Evolutionary conservation across 2,113 vertebrate species (phyloP).

Genomic region (Corythornis vintsioides): DNA sequence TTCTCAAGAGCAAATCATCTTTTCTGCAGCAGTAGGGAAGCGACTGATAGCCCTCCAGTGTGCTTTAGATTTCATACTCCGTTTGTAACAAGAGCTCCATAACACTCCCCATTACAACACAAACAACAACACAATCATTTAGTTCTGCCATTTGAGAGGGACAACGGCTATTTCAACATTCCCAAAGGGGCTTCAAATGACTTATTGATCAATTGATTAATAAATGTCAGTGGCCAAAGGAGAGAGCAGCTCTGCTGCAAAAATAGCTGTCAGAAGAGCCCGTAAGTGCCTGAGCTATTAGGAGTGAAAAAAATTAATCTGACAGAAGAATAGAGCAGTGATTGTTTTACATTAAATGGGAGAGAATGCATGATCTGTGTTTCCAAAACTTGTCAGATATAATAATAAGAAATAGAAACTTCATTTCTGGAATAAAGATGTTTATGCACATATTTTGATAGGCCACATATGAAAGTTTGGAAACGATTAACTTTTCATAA

Average conservation of each 20-base stretch:
- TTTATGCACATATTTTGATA: conserved; percentile 25
- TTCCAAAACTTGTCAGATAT: conserved; percentile 65
- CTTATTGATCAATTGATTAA: conserved; percentile 86
- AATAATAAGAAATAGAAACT: conserved; percentile 42
- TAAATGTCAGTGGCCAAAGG: conserved; percentile 71
- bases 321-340: conserved; percentile 31
- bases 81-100: conserved; percentile 77
- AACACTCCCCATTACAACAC: conserved; percentile 81
- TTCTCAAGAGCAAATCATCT: conserved; percentile 25
- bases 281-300: conserved; percentile 54
- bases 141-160: conserved; percentile 79
- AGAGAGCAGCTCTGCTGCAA: conserved; percentile 70
- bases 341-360: conserved; percentile 58
- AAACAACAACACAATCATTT: conserved; percentile 89
- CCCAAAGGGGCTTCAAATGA: conserved; percentile 80
- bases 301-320: conserved; percentile 50
- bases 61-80: conserved; percentile 73
- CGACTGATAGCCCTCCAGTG: conserved; percentile 70
- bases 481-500: conserved; percentile 55
- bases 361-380: conserved; percentile 23
- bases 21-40: conserved; percentile 46
- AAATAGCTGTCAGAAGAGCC: conserved; percentile 54
- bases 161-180: conserved; percentile 74
- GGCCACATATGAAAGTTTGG: conserved; percentile 54
- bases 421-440: conserved; percentile 46